Base-by-base conservation (phyloP, 2,113 vertebrate species). In the Eulemur rufifrons region DNA sequence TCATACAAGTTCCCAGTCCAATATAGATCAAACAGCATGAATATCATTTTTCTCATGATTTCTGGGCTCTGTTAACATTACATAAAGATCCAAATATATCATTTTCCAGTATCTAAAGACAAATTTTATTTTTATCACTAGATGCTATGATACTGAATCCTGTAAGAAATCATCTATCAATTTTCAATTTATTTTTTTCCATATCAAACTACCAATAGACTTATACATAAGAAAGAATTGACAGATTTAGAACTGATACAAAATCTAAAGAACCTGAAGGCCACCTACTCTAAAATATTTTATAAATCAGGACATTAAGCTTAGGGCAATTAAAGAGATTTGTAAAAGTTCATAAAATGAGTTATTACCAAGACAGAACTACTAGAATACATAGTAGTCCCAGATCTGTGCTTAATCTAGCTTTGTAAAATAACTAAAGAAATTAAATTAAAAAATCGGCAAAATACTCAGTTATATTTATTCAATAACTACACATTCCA, bases 71-170 rank as follows among this genome's bases (percentile, higher is more conserved):
- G 32, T 37, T 78, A 89, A 77, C 47, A 82, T 81, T 66, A 95
- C 45, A 86, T 73, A 86, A 92, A 94, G 54, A 93, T 85, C n/a
- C 20, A 63, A 92, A 89, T 74, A 69, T 45, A 21, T 69, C 45
- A 86, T 69, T 89, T 89, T 95, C 61, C 5, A 42, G 61, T 52
- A 90, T 50, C 50, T 84, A 89, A 91, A 85, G 23, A 59, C 42
- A 95, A 95, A 66, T 50, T 91, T 95, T 61, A 66, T n/a, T 89
- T 84, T 77, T 42, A 92, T 90, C 73, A 78, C 45, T 86, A 89
- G 50, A 71, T 77, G 37, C 68, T 76, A 81, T n/a, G 34, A 96
- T 71, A 86, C 1, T 56, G 39, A 97, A 66, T 78, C 80, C 32
- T 76, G 88, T 29, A n/a, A 66, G 15, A 94, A 74, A 66, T 61